Evolutionary conservation across 1,140 invertebrate genomes (phyloP), one percentile per base, ranked within the genome.

Genomic region (Zaprionus kolodkinae): DNA sequence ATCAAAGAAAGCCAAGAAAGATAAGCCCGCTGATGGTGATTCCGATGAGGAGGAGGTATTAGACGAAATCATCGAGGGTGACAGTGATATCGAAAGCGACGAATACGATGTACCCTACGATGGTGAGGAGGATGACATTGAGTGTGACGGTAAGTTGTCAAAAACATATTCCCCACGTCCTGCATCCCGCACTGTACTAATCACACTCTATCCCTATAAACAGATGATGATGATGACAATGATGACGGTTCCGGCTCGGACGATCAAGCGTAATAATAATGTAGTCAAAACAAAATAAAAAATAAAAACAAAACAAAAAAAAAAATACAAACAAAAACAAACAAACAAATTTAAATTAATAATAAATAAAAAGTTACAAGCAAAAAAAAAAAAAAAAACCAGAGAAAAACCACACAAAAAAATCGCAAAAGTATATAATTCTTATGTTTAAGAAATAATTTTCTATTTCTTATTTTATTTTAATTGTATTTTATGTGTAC

Each of bases 401-500:
- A 76, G 61, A 80, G 62, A 74, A 78, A 85, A 90, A 83, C 63
- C 75, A 90, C 64, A 77, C 74, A 89, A 89, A 89, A 89, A 89
- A 90, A 90, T 89, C 78, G 86, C 86, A 89, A 89, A 89, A 89
- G 81, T 89, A 91, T 90, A 90, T 90, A 90, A 91, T 86, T 90
- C 84, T 78, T 90, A 90, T 90, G 86, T 90, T 88, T 90, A 90
- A 90, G 86, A 82, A 90, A 91, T 91, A 91, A 90, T 91, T 88
- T 90, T 91, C 88, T 91, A 85, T 85, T 91, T 91, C 81, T 81
- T 91, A 87, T 85, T 78, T 91, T 89, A 90, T 90, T 91, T 91
- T 91, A 91, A 91, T 90, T 91, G 85, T 91, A 91, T 91, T 89
- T 89, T 91, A 91, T 79, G 89, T 91, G 89, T 91, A 91, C 90